Evolutionary conservation across 2,113 vertebrate species (phyloP).

Genomic region (Deroptyus accipitrinus): DNA sequence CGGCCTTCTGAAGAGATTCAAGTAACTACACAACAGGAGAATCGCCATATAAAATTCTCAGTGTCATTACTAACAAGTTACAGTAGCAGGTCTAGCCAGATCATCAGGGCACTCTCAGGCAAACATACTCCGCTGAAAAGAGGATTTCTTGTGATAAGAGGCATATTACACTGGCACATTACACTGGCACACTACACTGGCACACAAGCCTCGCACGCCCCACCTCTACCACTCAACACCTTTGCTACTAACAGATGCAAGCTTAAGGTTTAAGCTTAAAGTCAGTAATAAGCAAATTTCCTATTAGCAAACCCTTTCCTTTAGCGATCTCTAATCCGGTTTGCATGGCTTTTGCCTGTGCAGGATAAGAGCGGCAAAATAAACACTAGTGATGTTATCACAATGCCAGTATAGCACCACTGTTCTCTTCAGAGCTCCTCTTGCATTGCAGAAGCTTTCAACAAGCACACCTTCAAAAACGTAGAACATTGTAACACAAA

Average conservation of each 20-base stretch:
- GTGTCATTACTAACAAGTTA: not conserved
- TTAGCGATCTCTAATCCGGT: not conserved
- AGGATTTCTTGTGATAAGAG: not conserved
- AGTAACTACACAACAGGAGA: not conserved
- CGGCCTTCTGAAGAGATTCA: not conserved
- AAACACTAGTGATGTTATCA: not conserved
- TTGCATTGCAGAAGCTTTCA: not conserved
- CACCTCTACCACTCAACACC: not conserved
- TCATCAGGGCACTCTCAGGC: not conserved
- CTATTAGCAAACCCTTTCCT: not conserved
- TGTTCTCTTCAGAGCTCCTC: not conserved
- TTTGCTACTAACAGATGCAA: not conserved
- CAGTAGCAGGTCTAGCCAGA: not conserved
- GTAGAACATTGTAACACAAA: not conserved
- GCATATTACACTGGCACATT: not conserved
- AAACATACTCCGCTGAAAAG: not conserved
- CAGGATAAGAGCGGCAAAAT: not conserved
- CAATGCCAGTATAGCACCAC: not conserved
- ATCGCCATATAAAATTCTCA: not conserved
- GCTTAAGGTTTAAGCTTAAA: not conserved
- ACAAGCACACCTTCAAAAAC: not conserved
- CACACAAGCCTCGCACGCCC: not conserved
- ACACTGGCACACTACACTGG: not conserved
- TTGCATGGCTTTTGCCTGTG: not conserved
- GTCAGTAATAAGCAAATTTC: accelerated